These are phyloP conservation scores for Pelochelys cantorii DNA, from an alignment of 2,797 vertebrate genomes.

Conservation along the genomic window DNA sequence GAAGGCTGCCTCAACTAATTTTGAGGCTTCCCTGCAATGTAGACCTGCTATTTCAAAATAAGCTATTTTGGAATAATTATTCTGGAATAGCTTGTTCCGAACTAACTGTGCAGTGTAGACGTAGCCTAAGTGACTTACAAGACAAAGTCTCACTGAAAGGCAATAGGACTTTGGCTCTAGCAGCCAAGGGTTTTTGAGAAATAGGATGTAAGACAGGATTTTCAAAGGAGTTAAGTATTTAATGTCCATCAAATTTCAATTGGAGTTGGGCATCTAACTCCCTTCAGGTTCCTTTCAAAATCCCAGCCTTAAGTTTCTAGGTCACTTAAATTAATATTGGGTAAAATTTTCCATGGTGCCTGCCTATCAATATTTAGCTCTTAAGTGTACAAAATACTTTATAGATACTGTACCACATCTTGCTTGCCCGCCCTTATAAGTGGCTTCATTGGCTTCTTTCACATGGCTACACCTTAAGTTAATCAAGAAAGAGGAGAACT, in stretches of 20 bases:
- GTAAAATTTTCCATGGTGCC: no score
- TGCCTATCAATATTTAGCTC: not conserved
- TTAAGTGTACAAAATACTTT: rapidly evolving
- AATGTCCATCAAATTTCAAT: slow-evolving; percentile 14
- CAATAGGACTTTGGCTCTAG: not conserved
- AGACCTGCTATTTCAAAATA: no score
- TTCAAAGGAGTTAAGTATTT: slow-evolving; percentile 23
- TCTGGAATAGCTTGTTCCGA: no score
- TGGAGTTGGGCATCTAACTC: slow-evolving; percentile 31
- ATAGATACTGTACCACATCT: rapidly evolving
- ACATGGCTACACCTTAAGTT: not conserved
- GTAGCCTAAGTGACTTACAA: no score
- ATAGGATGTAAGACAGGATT: slow-evolving; percentile 15
- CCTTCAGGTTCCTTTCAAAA: not conserved
- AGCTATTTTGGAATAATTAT: no score
- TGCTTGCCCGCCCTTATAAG: not conserved
- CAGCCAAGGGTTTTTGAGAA: slow-evolving; percentile 3
- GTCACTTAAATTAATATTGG: no score
- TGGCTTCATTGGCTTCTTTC: not conserved
- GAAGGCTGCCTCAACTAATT: no score
- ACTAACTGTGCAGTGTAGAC: no score
- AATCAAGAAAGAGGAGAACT: not conserved
- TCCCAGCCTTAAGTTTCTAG: no score
- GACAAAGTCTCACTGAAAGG: no score
- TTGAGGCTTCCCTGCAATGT: no score